A percentile compares a stretch with the other conserved stretches of the same genome.
Evolutionary conservation across 2,113 vertebrate species (phyloP).

Genomic region (Otolemur garnettii): DNA sequence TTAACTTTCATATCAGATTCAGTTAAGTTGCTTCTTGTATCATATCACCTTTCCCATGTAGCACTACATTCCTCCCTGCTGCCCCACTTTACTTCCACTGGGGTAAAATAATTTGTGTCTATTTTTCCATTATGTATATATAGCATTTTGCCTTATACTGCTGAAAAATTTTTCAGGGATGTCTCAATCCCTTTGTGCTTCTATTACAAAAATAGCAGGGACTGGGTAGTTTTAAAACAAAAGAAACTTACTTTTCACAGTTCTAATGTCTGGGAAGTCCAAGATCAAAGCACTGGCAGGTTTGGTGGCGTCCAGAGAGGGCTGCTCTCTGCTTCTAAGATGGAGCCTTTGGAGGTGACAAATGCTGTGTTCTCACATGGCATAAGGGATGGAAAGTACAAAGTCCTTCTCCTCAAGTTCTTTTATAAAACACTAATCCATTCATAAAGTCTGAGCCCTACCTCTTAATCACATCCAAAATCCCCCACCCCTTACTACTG

Average conservation of each 20-base stretch:
- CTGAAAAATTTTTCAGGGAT: neutral
- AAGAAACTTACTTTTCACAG: neutral
- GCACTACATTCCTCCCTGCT: neutral
- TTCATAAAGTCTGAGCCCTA: neutral
- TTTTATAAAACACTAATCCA: neutral
- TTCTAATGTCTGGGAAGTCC: neutral
- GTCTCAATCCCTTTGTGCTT: neutral
- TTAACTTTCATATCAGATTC: conserved; percentile 24
- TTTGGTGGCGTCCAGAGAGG: neutral
- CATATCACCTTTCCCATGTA: neutral
- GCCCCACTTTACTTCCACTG: neutral
- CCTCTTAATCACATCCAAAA: neutral
- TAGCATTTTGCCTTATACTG: neutral
- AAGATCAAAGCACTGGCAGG: neutral
- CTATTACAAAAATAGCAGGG: neutral
- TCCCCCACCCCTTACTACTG: neutral
- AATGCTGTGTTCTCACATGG: neutral
- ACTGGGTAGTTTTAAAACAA: neutral
- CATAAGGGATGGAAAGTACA: neutral
- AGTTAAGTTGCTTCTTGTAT: neutral
- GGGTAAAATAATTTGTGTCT: neutral
- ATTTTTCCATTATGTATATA: neutral
- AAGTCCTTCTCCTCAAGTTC: neutral
- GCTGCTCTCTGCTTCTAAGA: neutral
- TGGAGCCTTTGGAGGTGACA: too few species aligned